Base-by-base conservation (phyloP, 2,888 invertebrate species). In the Acrobeloides nanus region DNA sequence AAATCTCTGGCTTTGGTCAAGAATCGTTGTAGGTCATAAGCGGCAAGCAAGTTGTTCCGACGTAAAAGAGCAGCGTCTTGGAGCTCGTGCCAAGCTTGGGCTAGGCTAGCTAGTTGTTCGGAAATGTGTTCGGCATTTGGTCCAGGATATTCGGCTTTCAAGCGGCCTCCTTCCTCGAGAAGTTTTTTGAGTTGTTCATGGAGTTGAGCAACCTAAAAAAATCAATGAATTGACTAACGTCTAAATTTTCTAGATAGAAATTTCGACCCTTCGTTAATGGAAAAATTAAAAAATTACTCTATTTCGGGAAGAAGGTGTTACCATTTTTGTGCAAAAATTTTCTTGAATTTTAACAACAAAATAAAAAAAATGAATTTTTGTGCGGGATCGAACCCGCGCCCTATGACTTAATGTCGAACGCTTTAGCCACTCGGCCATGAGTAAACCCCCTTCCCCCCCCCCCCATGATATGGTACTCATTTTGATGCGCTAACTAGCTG, bases 41-140 rank as follows among this genome's bases (percentile, higher is more conserved):
- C 87, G 24, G 87, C 87, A 55, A 85, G 84, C 29, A 95, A 78
- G 48, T 84, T 82, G 66, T 86, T 85, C 44, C 84, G 81, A 39
- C 90, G 80, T 46, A 84, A 81, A 17, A 85, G 84, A 0, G 89
- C 84, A 3, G 84, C 82, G 53, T 86, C 84, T 68, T 89, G 86
- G 39, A 95, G 77, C 40, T 66, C 82, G 46, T 83, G 83, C 90
- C 93, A 93, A 45, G 87, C 87, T 2, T 84, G 83, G 0, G 86
- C 81, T 0, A 95, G 84, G 4, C 86, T 83, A 29, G 82, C 82
- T 75, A 90, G 89, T 65, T 90, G 86, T 57, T 86, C 82, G 17
- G 83, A 83, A 48, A 95, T 89, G 68, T 89, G 87, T 37, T 84
- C 82, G 0, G 88, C 89, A 76, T 93, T 93, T 43, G 84, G 84